These are phyloP conservation scores for Cydia pomonella DNA, from an alignment of 1,140 invertebrate species.

Conservation along the genomic window DNA sequence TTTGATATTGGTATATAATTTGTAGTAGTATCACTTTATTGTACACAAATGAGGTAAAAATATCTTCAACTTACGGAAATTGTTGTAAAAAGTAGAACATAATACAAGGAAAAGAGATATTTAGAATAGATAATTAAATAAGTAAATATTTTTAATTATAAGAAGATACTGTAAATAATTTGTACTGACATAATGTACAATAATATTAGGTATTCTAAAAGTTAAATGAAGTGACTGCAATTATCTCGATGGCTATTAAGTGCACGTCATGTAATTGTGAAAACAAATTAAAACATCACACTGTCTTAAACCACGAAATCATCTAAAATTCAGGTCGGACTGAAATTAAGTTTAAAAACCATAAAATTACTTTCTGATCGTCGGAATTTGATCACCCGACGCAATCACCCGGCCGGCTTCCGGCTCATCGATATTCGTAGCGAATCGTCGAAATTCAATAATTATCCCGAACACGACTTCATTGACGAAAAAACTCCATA, in stretches of 20 bases:
- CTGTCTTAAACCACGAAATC: conserved; percentile 22
- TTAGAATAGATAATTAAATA: too few relatives aligned
- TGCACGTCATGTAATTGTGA: conserved; percentile 39
- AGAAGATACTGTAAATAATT: too few relatives aligned
- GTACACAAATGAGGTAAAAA: too few relatives aligned
- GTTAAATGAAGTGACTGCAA: neutral
- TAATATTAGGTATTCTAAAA: neutral
- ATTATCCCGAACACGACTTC: conserved; percentile 79
- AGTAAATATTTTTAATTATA: too few relatives aligned
- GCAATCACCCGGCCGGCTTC: conserved; percentile 73
- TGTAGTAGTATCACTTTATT: too few relatives aligned
- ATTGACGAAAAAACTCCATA: conserved; percentile 75
- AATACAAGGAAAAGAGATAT: too few relatives aligned
- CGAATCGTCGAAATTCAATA: conserved; percentile 80
- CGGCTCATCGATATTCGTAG: conserved; percentile 79
- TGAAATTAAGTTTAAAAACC: conserved; percentile 70
- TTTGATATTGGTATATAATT: too few relatives aligned
- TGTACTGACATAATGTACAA: too few relatives aligned
- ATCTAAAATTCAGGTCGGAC: conserved; percentile 42
- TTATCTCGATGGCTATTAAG: conserved; percentile 43
- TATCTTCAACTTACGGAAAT: too few relatives aligned
- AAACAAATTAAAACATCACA: conserved; percentile 47
- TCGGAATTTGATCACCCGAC: conserved; percentile 70
- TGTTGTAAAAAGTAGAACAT: too few relatives aligned
- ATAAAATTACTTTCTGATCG: conserved; percentile 77